These are phyloP conservation scores for Meda fulgida DNA, from an alignment of 2,797 vertebrate genomes.

Conservation along the genomic window DNA sequence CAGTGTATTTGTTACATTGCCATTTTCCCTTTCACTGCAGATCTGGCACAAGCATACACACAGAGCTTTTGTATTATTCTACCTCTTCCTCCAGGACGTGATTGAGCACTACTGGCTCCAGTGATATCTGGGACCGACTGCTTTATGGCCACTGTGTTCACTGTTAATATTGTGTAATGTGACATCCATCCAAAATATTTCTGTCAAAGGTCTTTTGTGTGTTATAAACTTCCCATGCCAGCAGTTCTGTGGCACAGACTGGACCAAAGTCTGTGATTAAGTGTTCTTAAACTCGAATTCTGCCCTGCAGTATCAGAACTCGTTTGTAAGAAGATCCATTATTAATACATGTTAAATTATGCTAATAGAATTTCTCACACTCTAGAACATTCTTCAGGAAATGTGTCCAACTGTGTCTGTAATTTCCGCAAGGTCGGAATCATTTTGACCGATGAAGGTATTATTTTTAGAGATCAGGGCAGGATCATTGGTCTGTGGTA, in stretches of 20 bases:
- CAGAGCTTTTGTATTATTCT: slow-evolving; percentile 5
- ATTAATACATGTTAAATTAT: slow-evolving; percentile 62
- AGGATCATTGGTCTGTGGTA: slow-evolving; percentile 30
- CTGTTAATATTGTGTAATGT: background rate
- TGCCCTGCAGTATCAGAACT: slow-evolving; percentile 43
- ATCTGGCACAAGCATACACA: background rate
- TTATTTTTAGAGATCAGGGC: slow-evolving; percentile 47
- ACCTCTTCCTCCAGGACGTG: background rate
- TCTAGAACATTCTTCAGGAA: slow-evolving; percentile 50
- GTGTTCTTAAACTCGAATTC: slow-evolving; percentile 13
- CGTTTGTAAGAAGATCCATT: slow-evolving; percentile 38
- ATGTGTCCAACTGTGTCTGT: slow-evolving; percentile 32
- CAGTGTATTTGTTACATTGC: background rate
- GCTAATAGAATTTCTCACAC: slow-evolving; percentile 49
- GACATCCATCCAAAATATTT: slow-evolving; percentile 26
- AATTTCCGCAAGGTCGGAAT: slow-evolving; percentile 49
- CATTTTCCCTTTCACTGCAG: slow-evolving; percentile 20
- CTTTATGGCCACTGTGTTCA: slow-evolving; percentile 1
- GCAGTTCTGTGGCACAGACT: slow-evolving; percentile 24
- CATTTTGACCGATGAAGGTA: slow-evolving; percentile 50
- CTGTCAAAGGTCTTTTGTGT: background rate
- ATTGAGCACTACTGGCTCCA: background rate
- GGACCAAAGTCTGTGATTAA: slow-evolving; percentile 15
- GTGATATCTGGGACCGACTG: background rate
- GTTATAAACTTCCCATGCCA: background rate